Base-by-base conservation (phyloP, 1,140 invertebrate species). In the Apis cerana region DNA sequence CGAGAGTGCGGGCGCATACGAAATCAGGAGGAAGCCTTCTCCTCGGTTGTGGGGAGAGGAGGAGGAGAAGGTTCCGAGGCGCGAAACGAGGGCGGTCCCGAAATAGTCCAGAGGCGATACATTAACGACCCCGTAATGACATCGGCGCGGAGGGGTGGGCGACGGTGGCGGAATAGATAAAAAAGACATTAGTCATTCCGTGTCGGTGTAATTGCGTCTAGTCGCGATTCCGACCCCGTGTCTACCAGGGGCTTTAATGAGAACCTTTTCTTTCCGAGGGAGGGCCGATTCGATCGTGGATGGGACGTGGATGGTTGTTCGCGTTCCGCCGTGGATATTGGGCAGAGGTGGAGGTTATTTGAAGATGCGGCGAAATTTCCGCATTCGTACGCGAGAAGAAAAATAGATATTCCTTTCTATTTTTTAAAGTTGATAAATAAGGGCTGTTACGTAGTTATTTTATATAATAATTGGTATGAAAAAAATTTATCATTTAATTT, bases 151-250 rank as follows among this genome's bases (percentile, higher is more conserved):
- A 80, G 77, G 75, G 70, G 83, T 67, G 70, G 62, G 23, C 27
- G 52, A 33, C 21, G 72, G 64, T 33, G 33, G 33, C 5, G 33
- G 33, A 43, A 43, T 85, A 89, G 91, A 92, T 92, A 92, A 91
- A 92, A 92, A 92, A 89, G 82, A 89, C 91, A 92, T 92, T 92
- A 92, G 86, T 92, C 91, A 91, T 84, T 58, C 82, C 81, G 65
- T 78, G 80, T 80, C 87, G 72, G 54, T 87, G 70, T 85, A 88
- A 88, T 85, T 85, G 70, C 83, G 77, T 78, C 54, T 68, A 74
- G 77, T 77, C 48, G 78, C 76, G 58, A 87, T 71, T 67, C 74
- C 65, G 52, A 59, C 48, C 12, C 33, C 69, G 58, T n/a, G 43
- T 58, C 54, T 17, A 7, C 65, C 52, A 7, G 10, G n/a, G 19